Evolutionary conservation across 2,113 vertebrate species (phyloP).

Genomic region (Thalassoma bifasciatum): DNA sequence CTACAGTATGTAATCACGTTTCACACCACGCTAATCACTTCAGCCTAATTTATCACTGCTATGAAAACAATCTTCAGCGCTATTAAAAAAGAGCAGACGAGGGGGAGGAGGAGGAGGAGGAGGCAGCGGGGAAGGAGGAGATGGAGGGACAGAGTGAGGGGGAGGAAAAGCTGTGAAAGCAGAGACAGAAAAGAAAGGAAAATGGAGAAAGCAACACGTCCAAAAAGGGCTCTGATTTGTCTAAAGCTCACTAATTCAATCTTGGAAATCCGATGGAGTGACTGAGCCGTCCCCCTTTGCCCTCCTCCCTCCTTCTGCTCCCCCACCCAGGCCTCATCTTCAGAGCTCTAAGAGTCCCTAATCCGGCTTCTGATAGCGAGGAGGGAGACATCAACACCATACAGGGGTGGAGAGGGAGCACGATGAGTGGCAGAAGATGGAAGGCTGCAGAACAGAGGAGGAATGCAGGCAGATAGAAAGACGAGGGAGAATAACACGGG

Average conservation of each 20-base stretch:
- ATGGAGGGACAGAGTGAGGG: conserved; percentile 12
- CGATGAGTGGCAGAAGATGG: conserved; percentile 63
- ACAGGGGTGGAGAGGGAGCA: conserved; percentile 23
- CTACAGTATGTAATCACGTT: conserved; percentile 81
- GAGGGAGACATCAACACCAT: conserved; percentile 58
- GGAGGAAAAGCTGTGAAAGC: conserved; percentile 10
- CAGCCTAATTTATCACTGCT: conserved; percentile 80
- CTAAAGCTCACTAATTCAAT: conserved; percentile 79
- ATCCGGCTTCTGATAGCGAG: conserved; percentile 73
- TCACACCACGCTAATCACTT: conserved; percentile 84
- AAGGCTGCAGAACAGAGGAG: conserved; percentile 49
- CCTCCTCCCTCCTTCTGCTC: conserved; percentile 7
- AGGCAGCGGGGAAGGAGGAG: not conserved
- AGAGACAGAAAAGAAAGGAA: conserved; percentile 6
- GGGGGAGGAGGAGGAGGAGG: not conserved
- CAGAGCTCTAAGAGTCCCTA: conserved; percentile 70
- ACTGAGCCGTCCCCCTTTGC: conserved; percentile 49
- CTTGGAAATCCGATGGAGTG: conserved; percentile 69
- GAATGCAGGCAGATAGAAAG: conserved; percentile 19
- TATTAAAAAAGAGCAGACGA: conserved; percentile 50
- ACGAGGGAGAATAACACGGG: conserved; percentile 51
- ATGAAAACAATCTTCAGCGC: conserved; percentile 74
- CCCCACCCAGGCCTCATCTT: conserved; percentile 50
- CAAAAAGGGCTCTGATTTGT: conserved; percentile 57
- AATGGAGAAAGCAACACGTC: conserved; percentile 41